Conservation (phyloP, 2,113 vertebrate genomes). For the Chunga burmeisteri region DNA sequence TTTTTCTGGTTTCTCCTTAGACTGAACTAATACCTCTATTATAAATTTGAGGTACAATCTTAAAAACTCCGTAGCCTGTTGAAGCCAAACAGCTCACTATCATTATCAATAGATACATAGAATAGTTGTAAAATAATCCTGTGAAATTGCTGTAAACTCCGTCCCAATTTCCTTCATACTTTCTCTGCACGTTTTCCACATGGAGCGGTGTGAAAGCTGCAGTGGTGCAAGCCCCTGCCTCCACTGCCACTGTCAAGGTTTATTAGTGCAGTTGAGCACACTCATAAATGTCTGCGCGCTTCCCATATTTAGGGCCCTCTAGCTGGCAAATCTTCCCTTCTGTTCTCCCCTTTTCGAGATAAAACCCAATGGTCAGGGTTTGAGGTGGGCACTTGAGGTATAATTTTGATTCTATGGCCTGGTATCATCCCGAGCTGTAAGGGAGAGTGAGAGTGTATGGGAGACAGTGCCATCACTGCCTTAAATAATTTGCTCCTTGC, state of each 20-base stretch:
- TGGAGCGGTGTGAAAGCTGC: neutral
- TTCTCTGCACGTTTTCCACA: neutral
- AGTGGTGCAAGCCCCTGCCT: neutral
- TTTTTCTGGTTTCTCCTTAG: neutral
- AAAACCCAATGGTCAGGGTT: neutral
- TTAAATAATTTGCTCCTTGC: conserved; percentile 40
- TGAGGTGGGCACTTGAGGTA: neutral
- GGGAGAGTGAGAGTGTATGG: neutral
- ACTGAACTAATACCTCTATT: neutral
- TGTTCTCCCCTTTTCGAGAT: neutral
- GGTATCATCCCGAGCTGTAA: neutral
- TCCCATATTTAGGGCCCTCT: conserved; percentile 1
- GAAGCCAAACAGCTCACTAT: neutral
- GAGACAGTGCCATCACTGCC: neutral
- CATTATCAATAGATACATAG: neutral
- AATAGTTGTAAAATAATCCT: neutral
- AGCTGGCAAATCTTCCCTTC: neutral
- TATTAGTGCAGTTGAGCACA: conserved; percentile 19
- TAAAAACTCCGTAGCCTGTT: neutral
- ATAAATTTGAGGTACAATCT: neutral
- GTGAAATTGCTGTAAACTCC: neutral
- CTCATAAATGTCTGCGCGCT: neutral
- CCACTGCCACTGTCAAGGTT: neutral
- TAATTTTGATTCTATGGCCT: neutral
- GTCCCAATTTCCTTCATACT: neutral